Evolutionary conservation across 2,113 vertebrate species (phyloP), one percentile per base, ranked within the genome.

Genomic region (Motacilla alba): DNA sequence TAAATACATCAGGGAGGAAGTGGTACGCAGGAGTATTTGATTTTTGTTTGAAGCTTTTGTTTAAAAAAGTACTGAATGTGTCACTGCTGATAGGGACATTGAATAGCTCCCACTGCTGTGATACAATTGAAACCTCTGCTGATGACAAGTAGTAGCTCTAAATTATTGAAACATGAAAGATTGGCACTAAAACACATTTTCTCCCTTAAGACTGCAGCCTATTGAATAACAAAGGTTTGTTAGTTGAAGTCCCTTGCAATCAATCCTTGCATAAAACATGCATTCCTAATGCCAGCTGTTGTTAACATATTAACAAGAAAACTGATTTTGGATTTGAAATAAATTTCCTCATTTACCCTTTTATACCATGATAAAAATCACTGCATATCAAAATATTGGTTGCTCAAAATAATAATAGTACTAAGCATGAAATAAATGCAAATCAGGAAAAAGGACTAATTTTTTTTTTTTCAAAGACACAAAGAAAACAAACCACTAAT

Each of bases 21-120:
- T 8, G 13, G 41, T 12, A 85, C 55, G 63, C 10, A 35, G 62
- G 53, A 89, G 50, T 73, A 76, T 41, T 73, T 76, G 28, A 62
- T 73, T 87, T 93, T 84, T 94, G 9, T 77, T 69, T 35, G 18
- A 90, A 93, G 35, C 46, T 85, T 92, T 90, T 83, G 76, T 93
- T 92, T 49, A 17, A 82, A 94, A 62, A 72, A 81, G 26, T 41
- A 82, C 49, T 89, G 62, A 60, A 75, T n/a, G 22, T 82, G 77
- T 91, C 37, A 56, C 33, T 84, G 31, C 28, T 87, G 74, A 76
- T 44, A 86, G 60, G 58, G 64, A 52, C n/a, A 68, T 37, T 78
- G 56, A 89, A 89, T 31, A 87, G 66, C 27, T 94, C 63, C 46
- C 50, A 39, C 70, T 82, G 74, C 93, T 89, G 58, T 39, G 58